Percentiles rank a stretch among this genome's conserved stretches.
Conservation (phyloP, 2,797 vertebrate genomes). For the Paratrypauchen microcephalus region DNA sequence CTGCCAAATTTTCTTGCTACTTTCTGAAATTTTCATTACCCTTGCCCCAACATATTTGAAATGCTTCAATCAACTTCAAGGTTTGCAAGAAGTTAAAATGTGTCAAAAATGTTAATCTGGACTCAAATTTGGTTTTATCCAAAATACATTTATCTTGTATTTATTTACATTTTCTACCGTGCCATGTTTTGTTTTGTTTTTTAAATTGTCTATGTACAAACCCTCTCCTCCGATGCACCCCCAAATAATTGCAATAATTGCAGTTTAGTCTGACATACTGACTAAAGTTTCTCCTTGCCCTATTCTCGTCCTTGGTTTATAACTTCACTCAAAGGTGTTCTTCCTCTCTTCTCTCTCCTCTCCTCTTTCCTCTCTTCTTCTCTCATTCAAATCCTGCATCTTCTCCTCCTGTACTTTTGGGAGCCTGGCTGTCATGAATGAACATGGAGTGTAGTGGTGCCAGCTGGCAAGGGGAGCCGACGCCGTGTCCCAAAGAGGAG, state of each 20-base stretch:
- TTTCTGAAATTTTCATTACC: neutral
- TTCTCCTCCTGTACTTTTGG: conserved; percentile 59
- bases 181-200: neutral
- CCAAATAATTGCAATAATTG: conserved; percentile 53
- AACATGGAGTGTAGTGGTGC: conserved; percentile 70
- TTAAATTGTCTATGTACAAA: neutral
- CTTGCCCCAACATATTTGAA: neutral
- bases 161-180: neutral
- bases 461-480: conserved; percentile 73
- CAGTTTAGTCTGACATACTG: conserved; percentile 46
- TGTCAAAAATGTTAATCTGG: neutral
- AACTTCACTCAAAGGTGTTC: conserved; percentile 50
- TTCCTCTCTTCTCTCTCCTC: conserved; percentile 9
- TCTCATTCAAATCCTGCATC: conserved; percentile 62
- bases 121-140: neutral
- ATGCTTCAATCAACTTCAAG: neutral
- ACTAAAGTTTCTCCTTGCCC: conserved; percentile 65
- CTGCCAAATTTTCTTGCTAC: neutral
- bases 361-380: conserved; percentile 2
- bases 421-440: conserved; percentile 74
- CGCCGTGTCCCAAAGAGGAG: conserved; percentile 69
- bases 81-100: neutral
- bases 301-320: conserved; percentile 68
- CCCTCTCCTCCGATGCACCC: neutral
- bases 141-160: neutral